Base-by-base conservation (phyloP, 2,113 vertebrate genomes). In the Carassius carassius region DNA sequence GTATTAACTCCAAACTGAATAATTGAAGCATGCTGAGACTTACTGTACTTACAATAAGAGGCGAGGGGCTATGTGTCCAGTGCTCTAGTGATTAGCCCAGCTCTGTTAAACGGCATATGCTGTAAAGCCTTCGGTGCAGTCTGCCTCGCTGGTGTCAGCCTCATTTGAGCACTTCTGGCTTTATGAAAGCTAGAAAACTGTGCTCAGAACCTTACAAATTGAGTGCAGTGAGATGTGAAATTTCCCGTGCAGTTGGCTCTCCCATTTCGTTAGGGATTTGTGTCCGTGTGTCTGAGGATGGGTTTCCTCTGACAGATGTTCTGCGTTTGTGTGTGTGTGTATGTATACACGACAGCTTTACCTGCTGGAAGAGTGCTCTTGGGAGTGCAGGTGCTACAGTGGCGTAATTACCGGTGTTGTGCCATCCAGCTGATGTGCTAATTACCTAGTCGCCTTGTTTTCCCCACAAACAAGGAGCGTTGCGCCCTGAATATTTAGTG, bases 371-470 rank as follows among this genome's bases (percentile, higher is more conserved):
- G 49, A 29, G 67, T 1, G 92, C 93, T 90, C 88, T 90, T 82
- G 88, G 87, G 67, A 73, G 87, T 86, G 84, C 77, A 74, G 82
- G 60, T 81, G 77, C 58, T 60, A 69, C 90, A 90, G 89, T 54
- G 86, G 86, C 89, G 89, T 94, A 94, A 95, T 95, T 95, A 95
- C 86, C 92, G 87, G 90, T 94, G 93, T 93, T 93, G 92, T 94
- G 92, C 92, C 92, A 92, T 92, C 91, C 92, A 91, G 92, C 93
- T 94, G 93, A 94, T 92, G 91, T 90, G 92, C 91, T 94, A 95
- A 95, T 94, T 93, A 93, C 91, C 88, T 88, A 89, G 87, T 91
- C 89, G 90, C 91, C 92, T 93, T 93, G 94, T 94, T 91, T 94
- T 90, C 88, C 91, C 91, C 91, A 90, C 91, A 92, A 89, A 92